Conservation (phyloP, 2,888 invertebrate genomes). For the Tetrapedia diversipes region DNA sequence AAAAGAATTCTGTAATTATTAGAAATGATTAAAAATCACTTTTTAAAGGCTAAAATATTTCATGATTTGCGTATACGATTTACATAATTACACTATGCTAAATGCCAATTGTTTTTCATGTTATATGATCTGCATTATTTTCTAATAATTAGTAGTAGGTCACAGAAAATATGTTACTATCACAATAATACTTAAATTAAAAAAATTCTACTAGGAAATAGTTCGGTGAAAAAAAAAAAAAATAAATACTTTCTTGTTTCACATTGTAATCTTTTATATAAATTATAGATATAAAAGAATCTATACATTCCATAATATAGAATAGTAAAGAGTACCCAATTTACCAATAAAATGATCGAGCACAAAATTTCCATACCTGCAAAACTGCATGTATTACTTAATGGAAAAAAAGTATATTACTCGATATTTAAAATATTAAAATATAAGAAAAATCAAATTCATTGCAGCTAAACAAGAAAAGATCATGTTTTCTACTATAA, state of each 20-base stretch:
- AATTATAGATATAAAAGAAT: conserved; percentile 32
- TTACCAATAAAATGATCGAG: conserved; percentile 10
- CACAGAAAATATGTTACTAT: conserved; percentile 35
- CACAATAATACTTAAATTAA: conserved; percentile 45
- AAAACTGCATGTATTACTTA: background rate
- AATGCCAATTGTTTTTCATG: background rate
- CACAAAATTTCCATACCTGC: background rate
- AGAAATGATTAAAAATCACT: background rate
- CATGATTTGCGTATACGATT: conserved; percentile 7
- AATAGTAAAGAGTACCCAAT: conserved; percentile 13
- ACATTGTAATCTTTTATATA: conserved; percentile 12
- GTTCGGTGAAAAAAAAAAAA: conserved; percentile 25
- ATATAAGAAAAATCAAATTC: conserved; percentile 10
- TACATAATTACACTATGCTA: too few relatives aligned
- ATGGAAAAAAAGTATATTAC: conserved; percentile 16
- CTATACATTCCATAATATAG: conserved; percentile 10
- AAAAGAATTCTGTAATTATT: conserved; percentile 12
- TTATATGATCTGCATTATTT: background rate
- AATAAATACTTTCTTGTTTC: conserved; percentile 10
- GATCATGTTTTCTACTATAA: conserved; percentile 49
- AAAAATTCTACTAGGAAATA: conserved; percentile 24
- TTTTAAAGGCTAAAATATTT: conserved; percentile 13
- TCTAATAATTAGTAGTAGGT: conserved; percentile 18
- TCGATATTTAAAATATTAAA: conserved; percentile 14
- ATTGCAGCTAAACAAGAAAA: background rate